Evolutionary conservation across 2,888 invertebrate species (phyloP).

Genomic region (Agriopis marginaria): DNA sequence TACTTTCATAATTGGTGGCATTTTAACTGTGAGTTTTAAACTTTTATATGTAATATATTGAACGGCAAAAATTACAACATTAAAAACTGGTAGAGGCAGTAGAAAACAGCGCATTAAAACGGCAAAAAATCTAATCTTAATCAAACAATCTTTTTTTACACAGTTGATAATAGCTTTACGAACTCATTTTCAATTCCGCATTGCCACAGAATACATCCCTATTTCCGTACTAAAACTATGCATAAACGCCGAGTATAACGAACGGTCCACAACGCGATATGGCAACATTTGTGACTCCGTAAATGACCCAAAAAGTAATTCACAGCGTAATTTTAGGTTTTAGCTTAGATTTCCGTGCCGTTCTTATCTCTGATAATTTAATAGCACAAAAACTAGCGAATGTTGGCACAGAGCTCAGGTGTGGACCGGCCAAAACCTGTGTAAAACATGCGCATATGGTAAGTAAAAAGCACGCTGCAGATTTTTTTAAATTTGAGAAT

Average conservation of each 20-base stretch:
- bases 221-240: constrained; percentile 10
- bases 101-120: too few species aligned
- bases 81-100: too few species aligned
- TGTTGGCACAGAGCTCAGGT: constrained; percentile 16
- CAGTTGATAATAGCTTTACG: constrained; percentile 2
- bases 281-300: constrained; percentile 14
- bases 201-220: too few species aligned
- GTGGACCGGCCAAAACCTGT: not conserved
- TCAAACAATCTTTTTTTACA: too few species aligned
- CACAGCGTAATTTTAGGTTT: constrained; percentile 5
- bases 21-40: too few species aligned
- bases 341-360: constrained; percentile 7
- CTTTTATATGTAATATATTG: too few species aligned
- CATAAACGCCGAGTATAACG: constrained; percentile 16
- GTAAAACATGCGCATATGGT: not conserved
- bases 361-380: constrained; percentile 2
- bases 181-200: constrained; percentile 18
- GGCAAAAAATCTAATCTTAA: too few species aligned
- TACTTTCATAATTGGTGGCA: too few species aligned
- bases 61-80: too few species aligned
- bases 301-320: constrained; percentile 22
- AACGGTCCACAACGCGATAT: not conserved
- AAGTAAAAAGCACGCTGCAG: not conserved
- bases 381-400: constrained; percentile 20
- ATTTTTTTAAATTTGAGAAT: too few species aligned